These are phyloP conservation scores for Galaxea fascicularis DNA, from an alignment of 92 coral and sea anemone species.

Conservation along the genomic window DNA sequence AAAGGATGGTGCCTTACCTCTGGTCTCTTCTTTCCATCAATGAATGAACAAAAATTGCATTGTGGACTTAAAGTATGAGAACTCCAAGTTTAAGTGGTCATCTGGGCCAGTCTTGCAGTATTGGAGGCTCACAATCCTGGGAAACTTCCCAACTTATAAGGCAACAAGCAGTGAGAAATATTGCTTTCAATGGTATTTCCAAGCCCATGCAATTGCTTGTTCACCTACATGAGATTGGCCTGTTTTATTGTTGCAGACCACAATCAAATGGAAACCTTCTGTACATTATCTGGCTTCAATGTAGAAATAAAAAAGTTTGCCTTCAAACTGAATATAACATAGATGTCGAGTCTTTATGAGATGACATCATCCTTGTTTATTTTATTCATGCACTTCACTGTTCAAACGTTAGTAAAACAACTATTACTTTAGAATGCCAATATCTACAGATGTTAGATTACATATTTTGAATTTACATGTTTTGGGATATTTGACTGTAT, in stretches of 20 bases:
- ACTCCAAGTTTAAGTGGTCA: not conserved
- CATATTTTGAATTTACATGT: constrained; percentile 2
- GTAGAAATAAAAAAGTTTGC: not conserved
- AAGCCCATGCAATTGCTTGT: not conserved
- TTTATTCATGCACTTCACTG: constrained; percentile 11
- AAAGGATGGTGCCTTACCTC: constrained; percentile 20
- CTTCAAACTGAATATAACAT: not conserved
- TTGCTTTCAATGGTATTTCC: not conserved
- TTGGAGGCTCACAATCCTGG: constrained; percentile 1
- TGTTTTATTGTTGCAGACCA: constrained; percentile 8
- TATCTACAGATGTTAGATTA: constrained; percentile 2
- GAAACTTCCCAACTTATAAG: not conserved
- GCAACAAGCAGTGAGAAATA: not conserved
- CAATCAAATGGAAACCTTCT: constrained; percentile 1
- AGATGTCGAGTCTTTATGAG: constrained; percentile 2
- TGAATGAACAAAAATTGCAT: constrained; percentile 5
- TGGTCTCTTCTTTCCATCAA: constrained; percentile 22
- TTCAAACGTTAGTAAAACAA: constrained; percentile 5
- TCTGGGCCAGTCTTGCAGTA: not conserved
- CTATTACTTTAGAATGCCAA: constrained; percentile 1
- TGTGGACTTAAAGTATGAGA: not conserved
- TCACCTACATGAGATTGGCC: constrained; percentile 9
- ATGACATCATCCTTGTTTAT: constrained; percentile 2
- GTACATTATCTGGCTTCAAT: constrained; percentile 11
- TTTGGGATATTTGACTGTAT: constrained; percentile 1